Conservation (phyloP, 2,797 vertebrate species). For the Anisognathus igniventris region DNA sequence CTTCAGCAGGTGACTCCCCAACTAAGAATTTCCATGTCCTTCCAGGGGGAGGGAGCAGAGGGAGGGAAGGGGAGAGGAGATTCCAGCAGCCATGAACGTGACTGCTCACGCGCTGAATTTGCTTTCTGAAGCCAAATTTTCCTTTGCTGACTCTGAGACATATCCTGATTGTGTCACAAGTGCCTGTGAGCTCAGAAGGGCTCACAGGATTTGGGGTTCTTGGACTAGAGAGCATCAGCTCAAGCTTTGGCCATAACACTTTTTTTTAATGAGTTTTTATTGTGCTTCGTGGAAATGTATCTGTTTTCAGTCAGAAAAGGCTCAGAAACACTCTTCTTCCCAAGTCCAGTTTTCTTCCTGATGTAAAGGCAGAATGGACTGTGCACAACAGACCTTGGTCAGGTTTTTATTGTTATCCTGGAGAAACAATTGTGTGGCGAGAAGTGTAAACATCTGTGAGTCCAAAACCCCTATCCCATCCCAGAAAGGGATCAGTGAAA, state of each 20-base stretch:
- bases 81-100: background rate
- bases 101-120: background rate
- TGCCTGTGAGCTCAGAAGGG: background rate
- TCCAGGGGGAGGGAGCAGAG: background rate
- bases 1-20: background rate
- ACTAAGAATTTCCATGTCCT: background rate
- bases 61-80: background rate
- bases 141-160: background rate
- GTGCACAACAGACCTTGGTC: accelerated
- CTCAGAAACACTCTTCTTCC: background rate
- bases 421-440: background rate
- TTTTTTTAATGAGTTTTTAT: background rate
- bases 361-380: background rate
- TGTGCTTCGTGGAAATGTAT: accelerated
- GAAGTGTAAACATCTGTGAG: background rate
- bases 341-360: background rate
- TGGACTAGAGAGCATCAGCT: background rate
- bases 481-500: background rate
- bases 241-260: background rate
- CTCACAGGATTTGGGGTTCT: background rate
- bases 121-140: background rate
- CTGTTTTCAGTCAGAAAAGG: background rate
- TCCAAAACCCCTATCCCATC: background rate
- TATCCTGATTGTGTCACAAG: background rate
- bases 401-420: background rate